Evolutionary conservation across 2,888 invertebrate genomes (phyloP), one percentile per base, ranked within the genome.

Genomic region (Megamerina dolium): DNA sequence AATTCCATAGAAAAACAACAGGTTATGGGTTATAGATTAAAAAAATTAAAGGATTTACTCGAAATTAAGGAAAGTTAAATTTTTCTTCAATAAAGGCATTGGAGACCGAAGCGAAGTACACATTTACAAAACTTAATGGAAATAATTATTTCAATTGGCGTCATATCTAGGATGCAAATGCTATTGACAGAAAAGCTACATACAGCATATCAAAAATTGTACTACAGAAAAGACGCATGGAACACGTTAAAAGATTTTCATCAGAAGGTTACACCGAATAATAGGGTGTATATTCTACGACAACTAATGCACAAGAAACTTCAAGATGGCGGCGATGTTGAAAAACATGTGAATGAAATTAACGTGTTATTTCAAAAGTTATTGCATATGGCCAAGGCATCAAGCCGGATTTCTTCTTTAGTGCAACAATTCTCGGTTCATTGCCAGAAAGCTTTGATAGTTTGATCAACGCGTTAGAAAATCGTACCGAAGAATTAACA

Each of bases 281-380:
- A 49, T 23, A 44, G 42, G 26, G 52, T 51, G 4, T 21, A 37
- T 12, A 30, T 54, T n/a, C 33, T 54, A 39, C 46, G 52, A 6
- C 17, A 33, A 16, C 46, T 51, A 30, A 48, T 48, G 21, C 6
- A 37, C 8, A 31, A 46, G 41, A 46, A 47, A 21, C 10, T 48
- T n/a, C 39, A 43, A 6, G 51, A 51, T 10, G 46, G 43, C 18
- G 49, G 46, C 8, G 43, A 52, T 36, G 43, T 43, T 13, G 38
- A 41, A 26, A 27, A 10, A 8, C 50, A 52, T 31, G 35, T 51
- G 3, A 43, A 37, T 13, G 20, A 30, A 34, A 45, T 54, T 37
- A 32, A 37, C 2, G 48, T 50, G n/a, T 35, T 38, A 20, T 44
- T 44, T 16, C 44, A 48, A 19, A 41, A 48, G 16, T 40, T 47